Base-by-base conservation (phyloP, 1,140 invertebrate species). In the Leptinotarsa lineolata region DNA sequence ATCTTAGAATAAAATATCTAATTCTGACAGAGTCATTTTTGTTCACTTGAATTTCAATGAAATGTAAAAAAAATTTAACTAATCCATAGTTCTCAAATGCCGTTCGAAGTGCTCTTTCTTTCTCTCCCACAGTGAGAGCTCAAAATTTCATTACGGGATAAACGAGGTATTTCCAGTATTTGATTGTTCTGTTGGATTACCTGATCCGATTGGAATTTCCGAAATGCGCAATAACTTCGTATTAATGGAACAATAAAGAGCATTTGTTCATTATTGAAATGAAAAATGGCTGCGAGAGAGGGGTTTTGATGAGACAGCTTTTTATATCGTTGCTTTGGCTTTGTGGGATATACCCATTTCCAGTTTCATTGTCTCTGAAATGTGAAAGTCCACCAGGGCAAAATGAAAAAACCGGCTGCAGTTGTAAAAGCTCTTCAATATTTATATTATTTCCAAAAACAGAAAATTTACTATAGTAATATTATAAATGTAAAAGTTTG, bases 191-290 rank as follows among this genome's bases (percentile, higher is more conserved):
- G 48, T 18, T 54, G 48, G 16, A 54, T 54, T 18, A n/a, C 48
- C 15, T 54, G 48, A 54, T 54, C 15, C 48, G 15, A 54, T 54
- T 54, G 48, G 48, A 54, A 54, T 54, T 15, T 54, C 48, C 48
- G 48, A 54, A 54, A 16, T 54, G 48, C 15, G 48, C 48, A 54
- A 54, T 54, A 54, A 54, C 48, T 54, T 18, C 48, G 16, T n/a
- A 54, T 54, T 54, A 54, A 54, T 54, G 48, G 48, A n/a, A 54
- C 48, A 54, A 54, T 54, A 54, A 54, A 54, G 48, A 54, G 48
- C 48, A 54, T 54, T 54, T 54, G 48, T 54, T 54, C 15, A 54
- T n/a, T 15, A 54, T 16, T 54, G n/a, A 3, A n/a, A 54, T 54
- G 48, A 54, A 54, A 54, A 54, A 54, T 54, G 48, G 48, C 13